Evolutionary conservation across 2,797 vertebrate genomes (phyloP).

Genomic region (Falco peregrinus): DNA sequence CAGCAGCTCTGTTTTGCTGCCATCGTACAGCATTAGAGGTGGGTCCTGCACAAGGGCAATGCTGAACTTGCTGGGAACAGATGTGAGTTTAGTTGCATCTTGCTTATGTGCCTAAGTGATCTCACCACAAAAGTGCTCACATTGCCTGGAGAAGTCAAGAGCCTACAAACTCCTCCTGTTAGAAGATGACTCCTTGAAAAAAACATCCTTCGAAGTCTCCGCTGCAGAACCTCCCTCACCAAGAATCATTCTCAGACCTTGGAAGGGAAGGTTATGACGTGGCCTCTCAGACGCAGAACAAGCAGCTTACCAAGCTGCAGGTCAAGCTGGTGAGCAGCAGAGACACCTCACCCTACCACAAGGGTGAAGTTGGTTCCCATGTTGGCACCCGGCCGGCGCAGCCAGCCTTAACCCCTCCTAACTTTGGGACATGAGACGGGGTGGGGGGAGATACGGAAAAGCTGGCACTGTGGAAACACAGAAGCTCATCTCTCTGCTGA

Average conservation of each 20-base stretch:
- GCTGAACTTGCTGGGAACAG: neutral
- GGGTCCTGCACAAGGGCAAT: neutral
- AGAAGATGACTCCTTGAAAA: neutral
- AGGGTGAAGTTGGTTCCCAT: fast-evolving
- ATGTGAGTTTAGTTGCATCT: neutral
- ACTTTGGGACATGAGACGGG: neutral
- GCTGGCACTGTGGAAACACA: neutral
- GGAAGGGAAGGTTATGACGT: neutral
- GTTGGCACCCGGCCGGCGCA: neutral
- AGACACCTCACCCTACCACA: neutral
- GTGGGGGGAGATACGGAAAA: neutral
- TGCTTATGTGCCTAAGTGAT: neutral
- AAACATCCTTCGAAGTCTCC: neutral
- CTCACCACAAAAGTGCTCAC: neutral
- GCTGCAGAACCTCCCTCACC: neutral
- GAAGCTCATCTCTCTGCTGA: neutral
- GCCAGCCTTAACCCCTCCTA: neutral
- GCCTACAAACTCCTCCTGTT: neutral
- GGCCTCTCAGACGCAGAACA: neutral
- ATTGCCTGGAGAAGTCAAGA: neutral
- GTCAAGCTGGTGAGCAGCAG: neutral
- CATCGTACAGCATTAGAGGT: neutral
- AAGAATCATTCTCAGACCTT: neutral
- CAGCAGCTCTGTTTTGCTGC: neutral
- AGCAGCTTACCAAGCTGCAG: neutral